Evolutionary conservation across 2,797 vertebrate species (phyloP), one percentile per base, ranked within the genome.

Genomic region (Discoglossus pictus): DNA sequence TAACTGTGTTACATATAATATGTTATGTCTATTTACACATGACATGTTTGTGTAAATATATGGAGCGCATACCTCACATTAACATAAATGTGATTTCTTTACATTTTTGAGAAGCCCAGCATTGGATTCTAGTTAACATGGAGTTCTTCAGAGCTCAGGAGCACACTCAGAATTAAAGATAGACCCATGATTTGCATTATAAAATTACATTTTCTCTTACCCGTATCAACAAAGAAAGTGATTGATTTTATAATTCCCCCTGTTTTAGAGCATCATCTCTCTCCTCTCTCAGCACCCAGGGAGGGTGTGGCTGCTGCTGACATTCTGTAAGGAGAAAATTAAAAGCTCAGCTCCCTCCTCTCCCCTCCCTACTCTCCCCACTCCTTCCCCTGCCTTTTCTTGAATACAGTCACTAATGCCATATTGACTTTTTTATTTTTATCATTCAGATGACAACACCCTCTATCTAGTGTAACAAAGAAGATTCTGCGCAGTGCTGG

Each of bases 171-270:
- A 15, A 25, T 55, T 18, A 24, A 7, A 50, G 44, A 60, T 10
- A 54, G 20, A 18, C 20, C 15, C 39, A 27, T 68, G 27, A 54
- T 61, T 47, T 61, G 66, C 66, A 69, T 61, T 48, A 48, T 61
- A 39, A 61, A 53, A 61, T 61, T 39, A 48, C 43, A 69, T 48
- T 62, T 52, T 20, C 51, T 56, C 39, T 15, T 16, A 17, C 24
- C 48, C 12, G 40, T 61, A 54, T 61, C 58, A 69, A 69, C 58
- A 55, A 68, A 61, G 47, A 54, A 55, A 42, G 40, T 43, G 40
- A 61, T 46, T 69, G 66, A 55, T 69, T 69, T 59, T 67, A 31
- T 34, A 40, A 67, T 67, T 20, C 31, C 21, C 43, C 47, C 20
- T 11, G 11, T 24, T 18, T 31, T 12, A 36, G 27, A 54, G 15